These are phyloP conservation scores for Heterotis niloticus DNA, from an alignment of 2,113 vertebrate species.

Conservation along the genomic window DNA sequence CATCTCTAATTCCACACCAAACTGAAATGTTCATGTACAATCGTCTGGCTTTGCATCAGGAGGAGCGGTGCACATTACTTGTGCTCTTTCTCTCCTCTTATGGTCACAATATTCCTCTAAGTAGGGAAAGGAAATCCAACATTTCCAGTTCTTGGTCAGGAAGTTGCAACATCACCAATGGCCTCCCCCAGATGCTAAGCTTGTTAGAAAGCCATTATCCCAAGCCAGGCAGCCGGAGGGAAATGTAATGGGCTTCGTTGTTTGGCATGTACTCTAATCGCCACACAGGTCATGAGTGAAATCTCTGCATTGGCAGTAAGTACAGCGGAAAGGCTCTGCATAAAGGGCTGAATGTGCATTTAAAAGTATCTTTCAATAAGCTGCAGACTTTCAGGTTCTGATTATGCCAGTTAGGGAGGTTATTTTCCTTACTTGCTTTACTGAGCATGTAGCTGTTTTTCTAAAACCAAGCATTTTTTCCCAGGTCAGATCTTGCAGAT, in stretches of 20 bases:
- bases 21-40: too few relatives aligned
- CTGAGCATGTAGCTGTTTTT: too few relatives aligned
- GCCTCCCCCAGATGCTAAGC: constrained; percentile 16
- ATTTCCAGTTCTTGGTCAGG: neutral
- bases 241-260: constrained; percentile 14
- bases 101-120: neutral
- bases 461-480: too few relatives aligned
- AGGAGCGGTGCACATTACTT: too few relatives aligned
- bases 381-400: neutral
- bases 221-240: constrained; percentile 3
- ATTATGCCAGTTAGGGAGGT: neutral
- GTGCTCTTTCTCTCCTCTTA: neutral
- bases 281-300: neutral
- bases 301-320: neutral
- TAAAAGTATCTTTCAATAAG: neutral
- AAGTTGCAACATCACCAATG: neutral
- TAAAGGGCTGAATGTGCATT: neutral
- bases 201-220: constrained; percentile 31
- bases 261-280: constrained; percentile 18
- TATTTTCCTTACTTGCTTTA: too few relatives aligned
- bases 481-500: too few relatives aligned
- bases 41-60: too few relatives aligned
- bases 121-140: neutral
- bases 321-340: neutral
- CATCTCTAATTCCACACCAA: too few relatives aligned